Percentiles rank a stretch among this genome's conserved stretches.
phyloP scores from a whole-genome alignment of 2,113 vertebrate genomes.

The Myiozetetes cayanensis region DNA sequence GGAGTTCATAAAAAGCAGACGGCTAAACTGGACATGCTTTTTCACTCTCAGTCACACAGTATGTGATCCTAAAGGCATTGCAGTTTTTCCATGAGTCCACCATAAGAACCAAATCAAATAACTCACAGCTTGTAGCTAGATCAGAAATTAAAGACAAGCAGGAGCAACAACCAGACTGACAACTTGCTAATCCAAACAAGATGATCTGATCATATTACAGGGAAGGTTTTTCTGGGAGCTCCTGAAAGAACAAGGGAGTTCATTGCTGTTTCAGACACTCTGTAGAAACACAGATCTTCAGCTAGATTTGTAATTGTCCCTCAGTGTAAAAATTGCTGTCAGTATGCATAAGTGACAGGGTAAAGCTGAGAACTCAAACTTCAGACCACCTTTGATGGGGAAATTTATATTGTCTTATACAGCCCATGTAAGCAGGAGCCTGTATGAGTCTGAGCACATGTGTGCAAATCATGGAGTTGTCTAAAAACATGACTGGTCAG shows the following conservation, averaged over 20 bases:
- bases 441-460: rapidly evolving
- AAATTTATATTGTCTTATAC: background rate
- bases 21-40: background rate
- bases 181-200: background rate
- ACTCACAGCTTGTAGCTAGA: background rate
- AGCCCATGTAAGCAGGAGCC: background rate
- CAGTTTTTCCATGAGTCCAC: background rate
- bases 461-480: background rate
- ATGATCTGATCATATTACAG: background rate
- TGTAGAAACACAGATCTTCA: background rate
- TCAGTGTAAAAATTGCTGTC: background rate
- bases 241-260: background rate
- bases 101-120: background rate
- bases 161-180: background rate
- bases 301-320: background rate
- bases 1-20: background rate
- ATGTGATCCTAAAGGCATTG: background rate
- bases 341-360: background rate
- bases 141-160: background rate
- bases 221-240: background rate
- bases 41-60: background rate
- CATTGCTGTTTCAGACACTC: background rate
- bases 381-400: background rate
- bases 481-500: background rate
- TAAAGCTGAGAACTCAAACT: background rate